Base-by-base conservation (phyloP, 2,888 invertebrate genomes). In the Diabrotica balteata region DNA sequence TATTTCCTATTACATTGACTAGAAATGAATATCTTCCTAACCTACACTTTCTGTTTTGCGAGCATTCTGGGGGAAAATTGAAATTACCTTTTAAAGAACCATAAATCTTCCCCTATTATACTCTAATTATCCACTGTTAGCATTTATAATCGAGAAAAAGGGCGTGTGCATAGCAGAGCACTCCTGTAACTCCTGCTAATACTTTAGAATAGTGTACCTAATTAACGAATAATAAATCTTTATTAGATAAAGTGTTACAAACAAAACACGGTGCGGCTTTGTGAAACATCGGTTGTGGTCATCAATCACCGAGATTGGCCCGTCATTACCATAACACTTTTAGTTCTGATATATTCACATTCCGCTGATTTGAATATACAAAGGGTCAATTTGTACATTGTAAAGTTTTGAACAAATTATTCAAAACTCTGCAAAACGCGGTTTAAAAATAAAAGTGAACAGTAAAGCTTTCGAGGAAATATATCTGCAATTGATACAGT, bases 291-390 rank as follows among this genome's bases (percentile, higher is more conserved):
- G 81, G 81, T 81, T 80, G 32, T 47, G 80, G 77, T 75, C 82
- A 83, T 83, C 83, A 82, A 83, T 83, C 83, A 83, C 80, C 76
- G 78, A 80, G 80, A 82, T 83, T 83, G 82, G 81, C 76, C 81
- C 82, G 83, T 83, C 83, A 81, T 82, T 80, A 80, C 80, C 83
- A 83, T 80, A 67, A 63, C 66, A 68, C 68, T 66, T 68, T 69
- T 62, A 66, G 63, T 68, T 61, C 61, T 58, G 58, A 57, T 68
- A 60, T 65, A 68, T 68, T 50, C 32, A 59, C 46, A 57, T 49
- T 71, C 69, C 59, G 68, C 70, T 66, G 60, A 67, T 68, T 66
- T 62, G 59, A 64, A 66, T 55, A 43, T 32, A 7, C 43, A 7
- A 51, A 58, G 8, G 70, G 64, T 60, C 64, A 65, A 43, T 57